A percentile compares a stretch with the other conserved stretches of the same genome.
phyloP scores from a whole-genome alignment of 1,140 invertebrate species.

The Chironomus tepperi region DNA sequence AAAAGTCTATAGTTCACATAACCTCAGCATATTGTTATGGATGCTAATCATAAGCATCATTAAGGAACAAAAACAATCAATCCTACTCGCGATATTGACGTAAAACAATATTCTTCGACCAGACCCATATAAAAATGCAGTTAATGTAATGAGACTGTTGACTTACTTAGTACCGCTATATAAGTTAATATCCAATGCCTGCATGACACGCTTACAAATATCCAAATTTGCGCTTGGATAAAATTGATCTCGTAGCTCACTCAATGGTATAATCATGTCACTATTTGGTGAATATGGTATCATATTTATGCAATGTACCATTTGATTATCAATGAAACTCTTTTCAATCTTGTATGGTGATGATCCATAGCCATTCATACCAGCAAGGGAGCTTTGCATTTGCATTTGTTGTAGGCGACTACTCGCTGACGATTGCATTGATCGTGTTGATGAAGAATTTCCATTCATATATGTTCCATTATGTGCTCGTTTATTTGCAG shows the following conservation, averaged over 20 bases:
- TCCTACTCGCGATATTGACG: too few species aligned
- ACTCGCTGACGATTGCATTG: conserved; percentile 31
- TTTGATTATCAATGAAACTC: conserved; percentile 61
- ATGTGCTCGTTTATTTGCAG: conserved; percentile 31
- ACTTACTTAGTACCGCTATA: conserved; percentile 74
- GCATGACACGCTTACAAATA: conserved; percentile 65
- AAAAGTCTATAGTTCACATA: neutral
- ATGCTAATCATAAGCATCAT: too few species aligned
- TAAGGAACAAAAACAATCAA: too few species aligned
- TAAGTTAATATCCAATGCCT: conserved; percentile 66
- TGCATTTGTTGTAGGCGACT: conserved; percentile 28
- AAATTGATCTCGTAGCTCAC: conserved; percentile 69
- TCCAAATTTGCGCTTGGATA: conserved; percentile 63
- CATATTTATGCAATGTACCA: conserved; percentile 77
- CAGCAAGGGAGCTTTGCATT: neutral
- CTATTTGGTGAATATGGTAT: conserved; percentile 66
- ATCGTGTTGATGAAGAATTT: conserved; percentile 33
- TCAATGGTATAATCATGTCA: conserved; percentile 71
- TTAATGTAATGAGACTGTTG: neutral
- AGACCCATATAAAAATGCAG: neutral
- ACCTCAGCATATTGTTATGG: too few species aligned
- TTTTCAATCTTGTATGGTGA: conserved; percentile 58
- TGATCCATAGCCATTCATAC: neutral
- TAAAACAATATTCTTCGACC: conserved; percentile 10
- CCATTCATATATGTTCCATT: conserved; percentile 32